Percentiles rank a stretch among this genome's conserved stretches.
Conservation (phyloP, 2,113 vertebrate genomes). For the Heterocephalus glaber region DNA sequence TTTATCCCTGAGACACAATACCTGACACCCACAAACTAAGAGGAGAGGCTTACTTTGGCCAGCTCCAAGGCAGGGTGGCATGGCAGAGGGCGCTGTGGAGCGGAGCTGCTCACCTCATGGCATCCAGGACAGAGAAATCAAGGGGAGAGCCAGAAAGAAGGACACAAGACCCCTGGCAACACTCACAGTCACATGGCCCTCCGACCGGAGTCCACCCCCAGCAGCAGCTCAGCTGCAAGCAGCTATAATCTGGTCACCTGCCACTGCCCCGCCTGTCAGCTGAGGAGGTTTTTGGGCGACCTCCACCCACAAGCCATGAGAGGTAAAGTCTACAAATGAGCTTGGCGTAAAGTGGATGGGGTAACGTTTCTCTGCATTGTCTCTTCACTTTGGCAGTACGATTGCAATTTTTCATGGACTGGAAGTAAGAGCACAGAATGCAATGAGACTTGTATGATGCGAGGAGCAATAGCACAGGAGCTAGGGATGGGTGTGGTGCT, state of each 20-base stretch:
- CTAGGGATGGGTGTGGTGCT: neutral
- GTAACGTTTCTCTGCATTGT: neutral
- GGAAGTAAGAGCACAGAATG: neutral
- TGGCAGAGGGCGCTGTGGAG: neutral
- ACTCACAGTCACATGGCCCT: neutral
- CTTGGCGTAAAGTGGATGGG: neutral
- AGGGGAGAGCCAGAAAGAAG: neutral
- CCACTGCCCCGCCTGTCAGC: neutral
- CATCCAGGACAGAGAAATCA: neutral
- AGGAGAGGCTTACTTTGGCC: neutral
- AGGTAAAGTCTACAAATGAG: neutral
- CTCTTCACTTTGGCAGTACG: neutral
- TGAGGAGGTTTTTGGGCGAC: neutral
- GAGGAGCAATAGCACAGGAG: fast-evolving
- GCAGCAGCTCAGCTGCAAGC: neutral
- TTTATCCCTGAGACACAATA: neutral
- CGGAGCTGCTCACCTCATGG: neutral
- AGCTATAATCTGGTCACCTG: neutral
- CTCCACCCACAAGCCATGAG: fast-evolving
- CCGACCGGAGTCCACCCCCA: neutral
- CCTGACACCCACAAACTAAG: neutral
- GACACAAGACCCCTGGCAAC: neutral
- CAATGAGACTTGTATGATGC: too few relatives aligned
- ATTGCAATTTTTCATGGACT: neutral
- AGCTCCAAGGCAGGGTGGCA: neutral